These are phyloP conservation scores for Sarcoramphus papa DNA, from an alignment of 2,797 vertebrate species.

Conservation along the genomic window DNA sequence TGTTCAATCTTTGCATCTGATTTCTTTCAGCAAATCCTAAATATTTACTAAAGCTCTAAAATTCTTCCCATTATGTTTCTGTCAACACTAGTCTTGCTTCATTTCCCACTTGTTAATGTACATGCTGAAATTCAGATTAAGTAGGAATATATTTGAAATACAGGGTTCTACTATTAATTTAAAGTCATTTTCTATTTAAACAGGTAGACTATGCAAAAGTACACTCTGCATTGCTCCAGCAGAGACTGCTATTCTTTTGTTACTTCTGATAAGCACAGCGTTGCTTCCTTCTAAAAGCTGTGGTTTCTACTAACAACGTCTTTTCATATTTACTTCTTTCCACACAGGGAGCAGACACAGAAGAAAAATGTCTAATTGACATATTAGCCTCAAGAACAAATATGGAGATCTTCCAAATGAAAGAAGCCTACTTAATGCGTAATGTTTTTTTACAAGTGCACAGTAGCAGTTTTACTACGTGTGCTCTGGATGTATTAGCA, in stretches of 20 bases:
- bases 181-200: neutral
- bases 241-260: neutral
- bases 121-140: neutral
- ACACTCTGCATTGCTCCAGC: neutral
- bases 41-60: neutral
- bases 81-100: neutral
- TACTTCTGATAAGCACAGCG: neutral
- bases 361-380: slow-evolving; percentile 80
- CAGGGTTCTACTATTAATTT: neutral
- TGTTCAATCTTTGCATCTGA: neutral
- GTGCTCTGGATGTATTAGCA: neutral
- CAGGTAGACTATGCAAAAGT: neutral
- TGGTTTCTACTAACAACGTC: neutral
- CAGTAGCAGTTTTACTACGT: neutral
- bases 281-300: neutral
- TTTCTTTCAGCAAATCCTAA: neutral
- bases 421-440: slow-evolving; percentile 78
- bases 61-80: neutral
- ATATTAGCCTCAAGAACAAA: slow-evolving; percentile 80
- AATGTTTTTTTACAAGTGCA: slow-evolving; percentile 26
- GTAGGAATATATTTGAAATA: neutral
- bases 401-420: slow-evolving; percentile 77
- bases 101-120: neutral
- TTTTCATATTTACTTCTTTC: neutral
- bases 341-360: slow-evolving; percentile 71